Conservation (phyloP, 2,888 invertebrate genomes). For the Apodemia mormo region DNA sequence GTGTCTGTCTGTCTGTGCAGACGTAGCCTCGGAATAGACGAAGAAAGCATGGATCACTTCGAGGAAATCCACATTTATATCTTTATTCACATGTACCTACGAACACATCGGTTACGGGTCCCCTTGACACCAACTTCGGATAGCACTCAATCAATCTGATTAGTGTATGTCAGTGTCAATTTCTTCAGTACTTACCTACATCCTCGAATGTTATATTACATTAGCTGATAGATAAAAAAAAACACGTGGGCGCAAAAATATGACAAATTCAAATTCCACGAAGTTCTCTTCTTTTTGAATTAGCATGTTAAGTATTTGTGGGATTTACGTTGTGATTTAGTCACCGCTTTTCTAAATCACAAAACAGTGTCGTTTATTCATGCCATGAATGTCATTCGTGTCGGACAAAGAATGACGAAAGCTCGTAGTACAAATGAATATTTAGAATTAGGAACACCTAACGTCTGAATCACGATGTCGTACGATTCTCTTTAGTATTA, state of each 20-base stretch:
- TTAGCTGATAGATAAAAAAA: background rate
- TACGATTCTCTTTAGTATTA: background rate
- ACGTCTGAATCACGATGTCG: constrained; percentile 9
- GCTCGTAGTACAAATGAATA: background rate
- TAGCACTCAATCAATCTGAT: no score
- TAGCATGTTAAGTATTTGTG: background rate
- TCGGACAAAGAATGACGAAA: constrained; percentile 13
- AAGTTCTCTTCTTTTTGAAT: background rate
- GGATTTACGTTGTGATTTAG: background rate
- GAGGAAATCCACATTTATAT: no score
- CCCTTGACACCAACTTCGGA: no score
- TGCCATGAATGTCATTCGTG: background rate
- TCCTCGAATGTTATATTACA: no score
- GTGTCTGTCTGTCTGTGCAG: no score
- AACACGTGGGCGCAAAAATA: background rate
- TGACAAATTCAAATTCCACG: background rate
- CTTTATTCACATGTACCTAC: no score
- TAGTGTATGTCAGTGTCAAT: no score
- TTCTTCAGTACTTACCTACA: no score
- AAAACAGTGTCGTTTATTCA: background rate
- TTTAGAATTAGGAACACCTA: constrained; percentile 3
- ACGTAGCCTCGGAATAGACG: no score
- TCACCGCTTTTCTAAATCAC: background rate
- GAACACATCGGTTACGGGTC: no score
- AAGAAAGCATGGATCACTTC: no score